A percentile compares a stretch with the other conserved stretches of the same genome.
Evolutionary conservation across 2,113 vertebrate genomes (phyloP).

Genomic region (Chlorodrepanis virens): DNA sequence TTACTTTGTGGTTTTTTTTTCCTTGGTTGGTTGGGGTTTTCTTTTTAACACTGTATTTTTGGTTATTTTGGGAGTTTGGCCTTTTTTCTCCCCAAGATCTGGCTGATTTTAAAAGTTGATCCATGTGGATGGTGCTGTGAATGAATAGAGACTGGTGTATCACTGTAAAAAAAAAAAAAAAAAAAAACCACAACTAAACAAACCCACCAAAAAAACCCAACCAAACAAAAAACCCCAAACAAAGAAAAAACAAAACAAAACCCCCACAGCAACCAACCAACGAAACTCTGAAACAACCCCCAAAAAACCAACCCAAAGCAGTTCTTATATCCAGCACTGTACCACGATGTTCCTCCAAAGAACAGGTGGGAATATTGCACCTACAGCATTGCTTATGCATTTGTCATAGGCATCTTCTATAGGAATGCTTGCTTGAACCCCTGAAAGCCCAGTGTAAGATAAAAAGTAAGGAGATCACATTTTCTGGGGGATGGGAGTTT

Average conservation of each 20-base stretch:
- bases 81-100: background rate
- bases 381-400: background rate
- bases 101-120: background rate
- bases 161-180: background rate
- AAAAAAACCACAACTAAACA: no score
- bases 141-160: background rate
- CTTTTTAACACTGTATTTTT: background rate
- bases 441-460: background rate
- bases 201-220: background rate
- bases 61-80: background rate
- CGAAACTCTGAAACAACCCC: background rate
- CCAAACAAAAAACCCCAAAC: background rate
- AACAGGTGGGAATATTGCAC: background rate
- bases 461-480: background rate
- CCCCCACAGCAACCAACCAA: background rate
- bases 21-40: fast-evolving
- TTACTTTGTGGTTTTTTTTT: fast-evolving
- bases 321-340: background rate
- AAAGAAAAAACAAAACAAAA: background rate
- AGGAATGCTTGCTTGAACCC: background rate
- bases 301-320: background rate
- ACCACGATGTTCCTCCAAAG: background rate
- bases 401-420: background rate
- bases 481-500: background rate
- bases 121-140: background rate